Conservation (phyloP, 37 sponge, comb jelly and placozoan species). For the Sycon ciliatum region DNA sequence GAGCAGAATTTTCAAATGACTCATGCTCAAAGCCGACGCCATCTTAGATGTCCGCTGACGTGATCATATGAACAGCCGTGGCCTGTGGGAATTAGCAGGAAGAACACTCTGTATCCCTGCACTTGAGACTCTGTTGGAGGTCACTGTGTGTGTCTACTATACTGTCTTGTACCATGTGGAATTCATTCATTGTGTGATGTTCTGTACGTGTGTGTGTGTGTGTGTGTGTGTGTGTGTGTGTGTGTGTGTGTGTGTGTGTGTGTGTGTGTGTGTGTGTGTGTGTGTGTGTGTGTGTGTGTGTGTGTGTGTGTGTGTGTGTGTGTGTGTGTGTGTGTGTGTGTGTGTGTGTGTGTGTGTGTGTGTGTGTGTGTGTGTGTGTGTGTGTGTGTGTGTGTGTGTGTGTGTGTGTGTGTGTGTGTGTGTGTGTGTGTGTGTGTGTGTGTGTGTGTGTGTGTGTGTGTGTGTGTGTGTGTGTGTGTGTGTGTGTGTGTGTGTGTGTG, state of each 20-base stretch:
- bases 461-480: not conserved
- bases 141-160: no score
- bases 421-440: slow-evolving; percentile 5
- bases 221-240: slow-evolving; percentile 5
- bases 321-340: slow-evolving; percentile 5
- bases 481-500: slow-evolving; percentile 17
- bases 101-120: no score
- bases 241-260: slow-evolving; percentile 5
- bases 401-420: slow-evolving; percentile 1
- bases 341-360: slow-evolving; percentile 5
- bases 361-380: slow-evolving; percentile 5
- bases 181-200: no score
- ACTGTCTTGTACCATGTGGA: no score
- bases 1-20: no score
- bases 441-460: slow-evolving; percentile 19
- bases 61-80: no score
- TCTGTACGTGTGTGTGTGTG: not conserved
- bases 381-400: not conserved
- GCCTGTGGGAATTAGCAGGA: no score
- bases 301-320: slow-evolving; percentile 5
- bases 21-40: no score
- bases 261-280: slow-evolving; percentile 5
- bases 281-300: slow-evolving; percentile 5
- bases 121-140: no score
- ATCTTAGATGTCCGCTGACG: no score